Conservation (phyloP, 1,140 invertebrate genomes). For the Drosophila willistoni region DNA sequence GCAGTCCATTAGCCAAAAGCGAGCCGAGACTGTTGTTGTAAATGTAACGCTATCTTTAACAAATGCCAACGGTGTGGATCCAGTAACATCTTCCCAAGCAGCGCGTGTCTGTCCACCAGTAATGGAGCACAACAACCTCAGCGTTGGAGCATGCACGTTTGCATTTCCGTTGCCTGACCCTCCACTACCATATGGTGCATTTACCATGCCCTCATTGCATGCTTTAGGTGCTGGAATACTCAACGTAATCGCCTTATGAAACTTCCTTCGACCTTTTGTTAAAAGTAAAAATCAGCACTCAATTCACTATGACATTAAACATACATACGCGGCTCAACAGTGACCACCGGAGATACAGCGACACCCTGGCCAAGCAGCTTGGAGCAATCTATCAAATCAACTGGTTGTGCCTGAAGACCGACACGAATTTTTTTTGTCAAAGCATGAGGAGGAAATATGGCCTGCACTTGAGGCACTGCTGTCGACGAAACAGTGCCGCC, state of each 20-base stretch:
- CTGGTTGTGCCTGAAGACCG: constrained; percentile 99
- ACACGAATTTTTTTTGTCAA: constrained; percentile 99
- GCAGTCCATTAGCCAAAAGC: constrained; percentile 99
- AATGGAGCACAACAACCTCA: constrained; percentile 98
- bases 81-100: constrained; percentile 99
- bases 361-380: constrained; percentile 98
- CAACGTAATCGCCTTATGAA: constrained; percentile 99
- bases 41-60: constrained; percentile 99
- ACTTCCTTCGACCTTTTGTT: constrained; percentile 90
- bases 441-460: constrained; percentile 98
- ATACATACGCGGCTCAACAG: constrained; percentile 93
- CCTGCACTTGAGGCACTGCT: constrained; percentile 98
- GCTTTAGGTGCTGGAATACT: constrained; percentile 98
- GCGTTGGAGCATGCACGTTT: constrained; percentile 88
- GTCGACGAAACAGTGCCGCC: constrained; percentile 98
- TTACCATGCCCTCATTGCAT: constrained; percentile 98
- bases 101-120: constrained; percentile 98
- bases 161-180: constrained; percentile 1
- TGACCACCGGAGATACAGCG: constrained; percentile 99
- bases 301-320: neutral
- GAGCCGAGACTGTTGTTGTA: constrained; percentile 99
- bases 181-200: constrained; percentile 89
- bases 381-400: constrained; percentile 96
- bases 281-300: neutral
- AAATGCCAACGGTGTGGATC: constrained; percentile 98